phyloP scores from a whole-genome alignment of 2,888 invertebrate species.

The Callinectes sapidus region DNA sequence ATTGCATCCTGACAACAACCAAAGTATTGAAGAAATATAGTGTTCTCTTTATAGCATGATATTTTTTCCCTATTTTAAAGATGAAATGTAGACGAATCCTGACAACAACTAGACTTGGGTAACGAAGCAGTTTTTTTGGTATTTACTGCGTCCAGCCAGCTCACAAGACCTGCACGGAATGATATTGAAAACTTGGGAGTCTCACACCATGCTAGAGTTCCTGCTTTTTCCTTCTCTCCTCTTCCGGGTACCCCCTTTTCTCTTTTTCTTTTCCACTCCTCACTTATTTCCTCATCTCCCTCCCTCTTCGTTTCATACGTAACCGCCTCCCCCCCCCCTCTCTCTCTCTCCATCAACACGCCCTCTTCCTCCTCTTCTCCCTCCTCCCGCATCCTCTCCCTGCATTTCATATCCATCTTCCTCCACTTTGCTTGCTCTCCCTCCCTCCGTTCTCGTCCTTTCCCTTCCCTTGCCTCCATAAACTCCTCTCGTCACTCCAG shows the following conservation, averaged over 20 bases:
- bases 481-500: conserved; percentile 19
- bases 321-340: neutral
- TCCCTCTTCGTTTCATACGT: neutral
- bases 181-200: conserved; percentile 11
- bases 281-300: neutral
- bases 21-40: no score
- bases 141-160: no score
- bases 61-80: neutral
- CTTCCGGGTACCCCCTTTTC: no score
- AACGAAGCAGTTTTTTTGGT: no score
- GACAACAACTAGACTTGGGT: neutral
- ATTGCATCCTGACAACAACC: no score
- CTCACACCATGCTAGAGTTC: neutral
- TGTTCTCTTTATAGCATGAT: no score
- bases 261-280: neutral
- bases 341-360: conserved; percentile 1
- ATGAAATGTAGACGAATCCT: neutral
- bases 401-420: conserved; percentile 10
- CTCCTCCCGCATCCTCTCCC: neutral
- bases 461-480: neutral
- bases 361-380: neutral
- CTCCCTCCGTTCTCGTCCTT: neutral
- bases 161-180: neutral
- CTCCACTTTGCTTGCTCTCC: neutral
- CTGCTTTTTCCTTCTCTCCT: neutral